A percentile compares a stretch with the other conserved stretches of the same genome.
Conservation (phyloP, 2,888 invertebrate genomes). For the Hypena proboscidalis region DNA sequence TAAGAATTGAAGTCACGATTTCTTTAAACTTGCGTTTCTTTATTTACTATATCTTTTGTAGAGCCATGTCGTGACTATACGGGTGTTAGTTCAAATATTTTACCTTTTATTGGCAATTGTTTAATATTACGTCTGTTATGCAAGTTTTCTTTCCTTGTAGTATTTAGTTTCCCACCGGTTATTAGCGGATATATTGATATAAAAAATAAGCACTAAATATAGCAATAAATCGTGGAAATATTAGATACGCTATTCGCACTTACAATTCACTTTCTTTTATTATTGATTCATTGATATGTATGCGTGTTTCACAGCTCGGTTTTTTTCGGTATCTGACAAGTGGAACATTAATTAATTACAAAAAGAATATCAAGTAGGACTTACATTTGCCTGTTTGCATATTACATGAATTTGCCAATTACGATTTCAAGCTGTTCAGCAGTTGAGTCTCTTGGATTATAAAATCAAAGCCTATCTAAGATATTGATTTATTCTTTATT, state of each 20-base stretch:
- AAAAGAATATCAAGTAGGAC: conserved; percentile 2
- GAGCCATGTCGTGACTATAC: conserved; percentile 33
- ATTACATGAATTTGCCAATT: not conserved
- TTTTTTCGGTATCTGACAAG: conserved; percentile 18
- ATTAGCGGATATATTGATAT: not conserved
- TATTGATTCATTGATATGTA: conserved; percentile 35
- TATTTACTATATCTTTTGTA: conserved; percentile 13
- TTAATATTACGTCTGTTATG: conserved; percentile 25
- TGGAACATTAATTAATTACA: conserved; percentile 5
- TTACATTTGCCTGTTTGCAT: conserved; percentile 2
- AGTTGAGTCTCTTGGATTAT: too few species aligned
- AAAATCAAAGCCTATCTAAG: too few species aligned
- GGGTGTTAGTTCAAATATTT: conserved; percentile 31
- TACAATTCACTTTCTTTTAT: conserved; percentile 43
- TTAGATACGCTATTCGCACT: conserved; percentile 19
- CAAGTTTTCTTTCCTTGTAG: conserved; percentile 11
- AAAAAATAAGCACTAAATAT: not conserved
- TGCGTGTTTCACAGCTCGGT: conserved; percentile 33
- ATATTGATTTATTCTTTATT: too few species aligned
- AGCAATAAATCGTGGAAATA: not conserved
- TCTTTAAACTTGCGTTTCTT: conserved; percentile 13
- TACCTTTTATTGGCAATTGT: conserved; percentile 23
- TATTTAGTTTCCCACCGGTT: conserved; percentile 2
- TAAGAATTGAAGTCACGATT: conserved; percentile 31
- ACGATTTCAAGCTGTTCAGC: too few species aligned